phyloP scores from a whole-genome alignment of 2,113 vertebrate genomes.

The Dasypus novemcinctus region DNA sequence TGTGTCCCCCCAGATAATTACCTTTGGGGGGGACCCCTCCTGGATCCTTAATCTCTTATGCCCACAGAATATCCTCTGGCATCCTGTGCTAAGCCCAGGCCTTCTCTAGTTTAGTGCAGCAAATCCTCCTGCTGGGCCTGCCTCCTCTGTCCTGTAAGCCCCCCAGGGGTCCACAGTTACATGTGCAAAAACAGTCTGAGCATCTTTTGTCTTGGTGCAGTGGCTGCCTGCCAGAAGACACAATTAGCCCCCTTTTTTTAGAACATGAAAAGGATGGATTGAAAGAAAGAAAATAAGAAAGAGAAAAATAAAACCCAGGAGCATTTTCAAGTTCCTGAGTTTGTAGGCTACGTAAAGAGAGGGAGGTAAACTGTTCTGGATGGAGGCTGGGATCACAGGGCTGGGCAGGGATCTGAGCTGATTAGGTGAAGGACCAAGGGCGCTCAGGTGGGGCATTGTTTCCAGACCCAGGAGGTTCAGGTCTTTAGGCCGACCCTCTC shows the following conservation, averaged over 20 bases:
- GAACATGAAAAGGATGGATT: neutral
- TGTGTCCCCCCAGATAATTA: neutral
- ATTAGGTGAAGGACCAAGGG: neutral
- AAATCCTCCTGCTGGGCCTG: neutral
- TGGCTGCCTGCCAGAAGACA: neutral
- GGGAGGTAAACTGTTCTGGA: neutral
- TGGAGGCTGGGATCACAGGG: neutral
- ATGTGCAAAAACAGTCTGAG: neutral
- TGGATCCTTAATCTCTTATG: neutral
- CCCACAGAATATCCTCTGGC: neutral
- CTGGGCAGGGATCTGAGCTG: neutral
- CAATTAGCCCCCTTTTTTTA: neutral
- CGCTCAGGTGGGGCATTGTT: neutral
- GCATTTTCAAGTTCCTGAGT: neutral
- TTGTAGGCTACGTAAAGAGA: neutral
- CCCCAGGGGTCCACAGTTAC: fast-evolving
- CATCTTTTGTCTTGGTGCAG: neutral
- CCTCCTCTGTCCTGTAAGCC: neutral
- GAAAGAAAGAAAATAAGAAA: constrained; percentile 1
- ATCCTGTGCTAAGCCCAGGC: neutral
- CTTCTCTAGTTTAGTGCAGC: neutral
- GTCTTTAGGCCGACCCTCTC: no score
- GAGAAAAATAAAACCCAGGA: constrained; percentile 40
- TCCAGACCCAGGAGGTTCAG: neutral
- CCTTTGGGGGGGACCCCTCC: no score